Evolutionary conservation across 2,888 invertebrate genomes (phyloP), one percentile per base, ranked within the genome.

Genomic region (Caenorhabditis panamensis): DNA sequence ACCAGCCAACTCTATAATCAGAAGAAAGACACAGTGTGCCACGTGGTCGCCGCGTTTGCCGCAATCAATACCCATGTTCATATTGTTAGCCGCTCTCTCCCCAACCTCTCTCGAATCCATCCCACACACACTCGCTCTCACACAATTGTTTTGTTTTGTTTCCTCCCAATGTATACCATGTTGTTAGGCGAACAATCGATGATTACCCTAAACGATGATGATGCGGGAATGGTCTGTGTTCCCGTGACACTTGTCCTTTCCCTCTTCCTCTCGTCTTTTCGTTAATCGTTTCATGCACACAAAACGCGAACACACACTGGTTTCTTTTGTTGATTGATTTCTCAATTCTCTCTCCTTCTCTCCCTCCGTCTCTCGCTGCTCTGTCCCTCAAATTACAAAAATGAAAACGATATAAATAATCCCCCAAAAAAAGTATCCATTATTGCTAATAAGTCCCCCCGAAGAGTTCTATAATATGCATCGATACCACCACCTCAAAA

Each of bases 51-150:
- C 24, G 24, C 24, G 24, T 61, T 61, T 41, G 66, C 53, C 76
- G 67, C 67, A 59, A 61, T 58, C 76, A 63, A 77, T 77, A 77
- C 68, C 63, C 76, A 77, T 69, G 76, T 77, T 77, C 76, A 77
- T 77, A 77, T 77, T 77, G 68, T 73, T 73, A 73, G 64, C 73
- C 73, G 56, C 44, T 56, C 51, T n/a, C 9, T 26, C 20, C 20
- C 18, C 11, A 31, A 9, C n/a, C 47, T 18, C 56, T 11, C 9
- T 24, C 36, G n/a, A n/a, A 37, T 31, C 47, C 28, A 11, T 44
- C 44, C 28, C 26, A 16, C n/a, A 31, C 11, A 24, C 22, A 18
- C 63, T 49, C n/a, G n/a, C n/a, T 18, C 47, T 31, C 51, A 53
- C 31, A 51, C 22, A 59, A 31, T 54, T 26, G 28, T 37, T 53